Evolutionary conservation across 2,888 invertebrate genomes (phyloP), one percentile per base, ranked within the genome.

Genomic region (Atrina japonica): DNA sequence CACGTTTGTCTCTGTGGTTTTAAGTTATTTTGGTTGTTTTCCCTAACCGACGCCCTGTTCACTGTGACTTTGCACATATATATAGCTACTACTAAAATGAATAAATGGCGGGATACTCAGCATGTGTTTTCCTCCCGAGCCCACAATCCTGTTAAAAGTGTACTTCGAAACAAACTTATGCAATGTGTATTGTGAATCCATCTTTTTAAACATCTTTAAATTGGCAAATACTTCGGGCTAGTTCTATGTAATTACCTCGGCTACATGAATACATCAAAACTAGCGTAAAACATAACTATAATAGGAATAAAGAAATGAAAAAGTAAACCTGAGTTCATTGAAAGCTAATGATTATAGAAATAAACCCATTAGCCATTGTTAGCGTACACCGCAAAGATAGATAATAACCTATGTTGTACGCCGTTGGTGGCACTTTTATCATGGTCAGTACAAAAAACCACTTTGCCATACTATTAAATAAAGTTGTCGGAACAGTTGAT

Each of bases 361-460:
- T 61, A 61, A 61, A 61, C 49, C 61, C 30, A 61, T 61, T 61
- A 61, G 18, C 49, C 30, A 61, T 61, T 61, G 61, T 61, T 56
- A 56, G 56, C 56, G 40, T 56, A 56, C 56, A 56, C 56, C 56
- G 35, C 35, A 56, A 56, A 35, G n/a, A 35, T 35, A 35, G 35
- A 35, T 35, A 35, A 35, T 21, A 40, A 14, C 35, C 40, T 14
- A 35, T 56, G 35, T 23, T 56, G 40, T 35, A 35, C 40, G 56
- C 56, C 40, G 21, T 56, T 40, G 56, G 56, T 56, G 35, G 35
- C 11, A 35, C 6, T 35, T 35, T 35, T 11, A 11, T 35, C 35
- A 35, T 35, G 5, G 11, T 35, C 5, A 5, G 6, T 35, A 35
- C 11, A 35, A 35, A 35, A 35, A 35, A 35, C 35, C 35, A 35